Evolutionary conservation across 2,888 invertebrate genomes (phyloP), one percentile per base, ranked within the genome.

Genomic region (Schizaphis graminum): DNA sequence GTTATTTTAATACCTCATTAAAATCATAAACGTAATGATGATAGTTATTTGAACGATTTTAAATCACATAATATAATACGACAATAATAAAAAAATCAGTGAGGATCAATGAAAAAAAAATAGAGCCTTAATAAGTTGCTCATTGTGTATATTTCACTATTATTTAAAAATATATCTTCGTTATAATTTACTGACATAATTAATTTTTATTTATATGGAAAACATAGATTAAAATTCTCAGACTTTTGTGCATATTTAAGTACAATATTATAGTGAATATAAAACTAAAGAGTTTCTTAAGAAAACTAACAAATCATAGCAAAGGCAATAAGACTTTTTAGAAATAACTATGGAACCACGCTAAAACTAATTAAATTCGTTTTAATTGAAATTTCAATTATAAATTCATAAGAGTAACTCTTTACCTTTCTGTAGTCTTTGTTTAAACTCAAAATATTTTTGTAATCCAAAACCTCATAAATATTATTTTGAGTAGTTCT

Each of bases 141-240:
- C 21, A 47, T 21, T 67, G n/a, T 44, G 44, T 44, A 1, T 56
- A 28, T 26, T 21, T 77, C 7, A 35, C 35, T 57, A 86, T 86
- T 61, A 47, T n/a, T 61, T 47, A 91, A 57, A 91, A 86, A 47
- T 85, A 91, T 26, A 57, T 91, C 47, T 86, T 86, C 8, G 35
- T 91, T 91, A 86, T 47, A 47, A 57, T 61, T 86, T 86, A 41
- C 21, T 86, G 91, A 91, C 35, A 86, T 44, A 13, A 47, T 86
- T 86, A 44, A 28, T 44, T 91, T 91, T 85, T 85, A 85, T 91
- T 85, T 24, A 57, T 28, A 3, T 0, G 24, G 2, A 86, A 47
- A 47, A n/a, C 56, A 8, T 56, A 24, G 85, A 44, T 85, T 44
- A 57, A 57, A 57, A 57, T 21, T 11, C 24, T 3, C 44, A 57